Base-by-base conservation (phyloP, 2,113 vertebrate species). In the Pundamilia nyererei region DNA sequence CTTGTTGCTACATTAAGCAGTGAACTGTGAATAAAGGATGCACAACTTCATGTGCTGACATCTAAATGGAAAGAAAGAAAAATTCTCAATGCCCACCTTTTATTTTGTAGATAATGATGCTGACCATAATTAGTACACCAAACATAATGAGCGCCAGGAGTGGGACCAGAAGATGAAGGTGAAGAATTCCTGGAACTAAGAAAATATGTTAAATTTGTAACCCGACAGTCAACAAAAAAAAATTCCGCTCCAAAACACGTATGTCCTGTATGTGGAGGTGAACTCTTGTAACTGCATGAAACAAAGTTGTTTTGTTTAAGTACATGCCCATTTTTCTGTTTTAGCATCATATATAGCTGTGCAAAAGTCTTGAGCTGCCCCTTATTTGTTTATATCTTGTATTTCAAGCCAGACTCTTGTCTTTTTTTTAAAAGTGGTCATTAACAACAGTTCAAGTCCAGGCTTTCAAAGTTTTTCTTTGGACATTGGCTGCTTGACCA, bases 81-180 rank as follows among this genome's bases (percentile, higher is more conserved):
- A 70, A 10, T 8, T 11, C 5, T 31, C 15, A 54, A 12, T 51
- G 79, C 92, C 90, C 80, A 95, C 95, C 90, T 1, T 10, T 5
- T 3, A 21, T 89, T 85, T 88, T 94, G 29, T 85, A 81, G 13
- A 94, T 26, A 8, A 92, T 1, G 1, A 95, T 3, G 83, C 86
- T 94, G 70, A 92, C 53, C 5, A 70, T 7, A 13, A 82, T 40
- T 5, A 94, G 42, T 12, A 77, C 86, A 2, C 9, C 5, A 19
- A 95, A 92, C 0, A 19, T 12, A 47, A 91, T 3, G 1, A 93
- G 0, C 7, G 72, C 84, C 81, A 94, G 49, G 51, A 90, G 2
- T n/a, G 92, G 91, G 19, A 94, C 87, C 83, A 95, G 79, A 51
- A 93, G 8, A 38, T 33, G 47, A 45, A 58, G 80, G 21, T 79